These are phyloP conservation scores for Hylyphantes graminicola DNA, from an alignment of 1,140 invertebrate species.

Conservation along the genomic window DNA sequence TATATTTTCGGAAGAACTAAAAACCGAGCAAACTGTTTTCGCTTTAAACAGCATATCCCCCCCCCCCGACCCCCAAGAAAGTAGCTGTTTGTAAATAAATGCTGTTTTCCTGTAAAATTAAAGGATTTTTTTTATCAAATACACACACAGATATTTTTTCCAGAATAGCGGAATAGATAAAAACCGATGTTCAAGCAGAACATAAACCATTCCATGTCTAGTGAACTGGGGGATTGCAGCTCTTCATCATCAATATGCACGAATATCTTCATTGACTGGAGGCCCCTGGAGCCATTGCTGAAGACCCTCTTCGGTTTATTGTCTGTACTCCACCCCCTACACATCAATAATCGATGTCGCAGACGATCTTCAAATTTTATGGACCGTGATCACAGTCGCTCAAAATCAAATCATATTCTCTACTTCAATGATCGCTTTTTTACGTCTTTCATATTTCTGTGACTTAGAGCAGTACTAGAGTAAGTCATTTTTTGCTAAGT, in stretches of 20 bases:
- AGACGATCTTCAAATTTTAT: slow-evolving; percentile 53
- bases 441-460: not conserved
- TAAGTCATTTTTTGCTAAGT: too few relatives aligned
- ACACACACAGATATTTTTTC: too few relatives aligned
- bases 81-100: too few relatives aligned
- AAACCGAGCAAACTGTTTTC: too few relatives aligned
- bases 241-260: slow-evolving; percentile 51
- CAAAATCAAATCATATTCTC: slow-evolving; percentile 59
- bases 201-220: too few relatives aligned
- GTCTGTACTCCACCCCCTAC: not conserved
- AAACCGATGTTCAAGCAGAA: too few relatives aligned
- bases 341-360: slow-evolving; percentile 49
- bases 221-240: not conserved
- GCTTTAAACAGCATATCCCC: too few relatives aligned
- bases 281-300: slow-evolving; percentile 40
- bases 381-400: slow-evolving; percentile 50
- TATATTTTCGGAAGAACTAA: too few relatives aligned
- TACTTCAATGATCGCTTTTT: slow-evolving; percentile 24
- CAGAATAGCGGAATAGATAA: too few relatives aligned
- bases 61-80: too few relatives aligned
- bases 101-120: too few relatives aligned
- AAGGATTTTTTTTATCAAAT: too few relatives aligned
- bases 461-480: not conserved
- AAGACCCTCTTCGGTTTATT: slow-evolving; percentile 26
- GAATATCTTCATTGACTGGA: slow-evolving; percentile 47